Conservation (phyloP, 92 coral and sea anemone genomes). For the Porites rus region DNA sequence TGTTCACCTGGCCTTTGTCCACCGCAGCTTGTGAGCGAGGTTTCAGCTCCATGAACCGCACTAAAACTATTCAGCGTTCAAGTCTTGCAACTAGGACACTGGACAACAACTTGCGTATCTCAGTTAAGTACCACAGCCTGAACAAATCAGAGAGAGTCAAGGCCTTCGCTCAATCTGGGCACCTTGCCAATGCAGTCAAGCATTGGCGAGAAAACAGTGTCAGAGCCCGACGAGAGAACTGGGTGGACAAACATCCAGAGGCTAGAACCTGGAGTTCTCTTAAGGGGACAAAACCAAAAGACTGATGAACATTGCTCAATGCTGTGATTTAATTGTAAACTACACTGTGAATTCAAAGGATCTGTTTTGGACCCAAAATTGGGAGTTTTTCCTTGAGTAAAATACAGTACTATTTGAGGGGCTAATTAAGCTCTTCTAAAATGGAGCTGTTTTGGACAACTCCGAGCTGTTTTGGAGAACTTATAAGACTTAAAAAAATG, state of each 20-base stretch:
- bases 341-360: neutral
- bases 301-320: neutral
- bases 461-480: too few species aligned
- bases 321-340: neutral
- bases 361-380: neutral
- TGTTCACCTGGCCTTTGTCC: slow-evolving; percentile 32
- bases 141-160: slow-evolving; percentile 18
- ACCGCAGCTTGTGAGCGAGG: slow-evolving; percentile 26
- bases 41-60: slow-evolving; percentile 16
- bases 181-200: slow-evolving; percentile 21
- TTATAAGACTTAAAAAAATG: too few species aligned
- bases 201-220: slow-evolving; percentile 11
- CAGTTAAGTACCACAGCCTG: slow-evolving; percentile 19
- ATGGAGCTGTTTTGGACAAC: too few species aligned
- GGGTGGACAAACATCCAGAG: slow-evolving; percentile 25
- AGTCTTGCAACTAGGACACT: slow-evolving; percentile 12
- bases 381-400: neutral
- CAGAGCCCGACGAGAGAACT: slow-evolving; percentile 18
- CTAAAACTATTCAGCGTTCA: slow-evolving; percentile 16
- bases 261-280: slow-evolving; percentile 38
- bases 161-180: slow-evolving; percentile 19
- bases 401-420: neutral
- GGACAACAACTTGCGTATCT: slow-evolving; percentile 12
- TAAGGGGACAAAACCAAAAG: slow-evolving; percentile 13
- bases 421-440: neutral